Conservation (phyloP, 2,888 invertebrate species). For the Gibbula magus region DNA sequence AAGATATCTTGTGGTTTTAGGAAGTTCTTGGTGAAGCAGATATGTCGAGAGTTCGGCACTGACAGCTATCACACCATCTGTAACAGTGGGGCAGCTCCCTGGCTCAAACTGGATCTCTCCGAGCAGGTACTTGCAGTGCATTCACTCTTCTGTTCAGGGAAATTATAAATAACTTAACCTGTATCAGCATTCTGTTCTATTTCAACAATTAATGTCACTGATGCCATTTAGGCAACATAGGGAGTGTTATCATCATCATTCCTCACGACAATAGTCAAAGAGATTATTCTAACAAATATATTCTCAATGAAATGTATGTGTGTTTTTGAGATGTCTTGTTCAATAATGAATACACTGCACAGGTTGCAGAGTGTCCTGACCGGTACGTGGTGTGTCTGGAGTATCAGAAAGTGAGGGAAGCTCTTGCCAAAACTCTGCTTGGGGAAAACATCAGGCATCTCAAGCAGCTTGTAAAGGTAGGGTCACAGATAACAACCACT, state of each 20-base stretch:
- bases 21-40: constrained; percentile 56
- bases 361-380: constrained; percentile 56
- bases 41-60: constrained; percentile 58
- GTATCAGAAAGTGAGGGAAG: constrained; percentile 56
- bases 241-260: no score
- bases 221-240: no score
- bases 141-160: no score
- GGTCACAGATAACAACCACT: background rate
- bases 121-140: background rate
- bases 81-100: background rate
- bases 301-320: no score
- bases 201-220: no score
- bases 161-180: no score
- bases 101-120: background rate
- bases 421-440: constrained; percentile 48
- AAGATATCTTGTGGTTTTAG: constrained; percentile 38
- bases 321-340: background rate
- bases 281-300: no score
- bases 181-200: no score
- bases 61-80: constrained; percentile 49
- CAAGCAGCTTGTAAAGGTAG: constrained; percentile 43
- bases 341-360: background rate
- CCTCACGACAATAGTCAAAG: no score
- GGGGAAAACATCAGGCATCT: constrained; percentile 45
- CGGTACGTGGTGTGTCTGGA: constrained; percentile 53